These are phyloP conservation scores for Phymanthus crucifer DNA, from an alignment of 92 coral and sea anemone species.

Conservation along the genomic window DNA sequence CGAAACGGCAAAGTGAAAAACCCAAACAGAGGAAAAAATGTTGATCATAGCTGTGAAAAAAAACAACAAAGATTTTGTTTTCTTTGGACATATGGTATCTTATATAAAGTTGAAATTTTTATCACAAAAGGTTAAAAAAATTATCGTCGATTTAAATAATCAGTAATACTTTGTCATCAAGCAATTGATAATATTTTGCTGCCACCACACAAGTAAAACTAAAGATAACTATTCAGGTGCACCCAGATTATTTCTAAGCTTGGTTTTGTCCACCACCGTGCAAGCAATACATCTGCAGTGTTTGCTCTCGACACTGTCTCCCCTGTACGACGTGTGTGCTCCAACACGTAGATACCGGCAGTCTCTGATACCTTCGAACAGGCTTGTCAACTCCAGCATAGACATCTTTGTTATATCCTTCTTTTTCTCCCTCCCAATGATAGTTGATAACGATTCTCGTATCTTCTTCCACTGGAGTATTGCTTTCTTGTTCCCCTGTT, in stretches of 20 bases:
- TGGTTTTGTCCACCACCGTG: constrained; percentile 60
- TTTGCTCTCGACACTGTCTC: constrained; percentile 50
- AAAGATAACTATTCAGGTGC: constrained; percentile 72
- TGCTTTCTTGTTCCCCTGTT: constrained; percentile 56
- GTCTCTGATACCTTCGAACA: constrained; percentile 80
- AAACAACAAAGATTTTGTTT: too few relatives aligned
- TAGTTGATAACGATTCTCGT: constrained; percentile 57
- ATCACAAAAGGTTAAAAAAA: too few relatives aligned
- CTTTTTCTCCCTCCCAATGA: constrained; percentile 49
- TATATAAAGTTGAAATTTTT: too few relatives aligned
- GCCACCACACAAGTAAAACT: too few relatives aligned
- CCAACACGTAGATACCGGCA: constrained; percentile 84
- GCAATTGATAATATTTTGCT: too few relatives aligned
- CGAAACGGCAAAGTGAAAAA: too few relatives aligned
- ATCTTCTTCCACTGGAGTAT: constrained; percentile 64
- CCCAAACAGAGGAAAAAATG: too few relatives aligned
- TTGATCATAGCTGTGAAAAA: too few relatives aligned
- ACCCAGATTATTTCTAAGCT: constrained; percentile 71
- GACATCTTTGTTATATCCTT: constrained; percentile 71
- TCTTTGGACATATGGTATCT: too few relatives aligned
- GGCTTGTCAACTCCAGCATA: constrained; percentile 62
- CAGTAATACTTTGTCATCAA: too few relatives aligned
- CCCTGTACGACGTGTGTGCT: constrained; percentile 58
- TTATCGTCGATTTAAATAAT: too few relatives aligned
- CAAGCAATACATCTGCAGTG: constrained; percentile 76